Evolutionary conservation across 2,113 vertebrate genomes (phyloP).

Genomic region (Rafetus swinhoei): DNA sequence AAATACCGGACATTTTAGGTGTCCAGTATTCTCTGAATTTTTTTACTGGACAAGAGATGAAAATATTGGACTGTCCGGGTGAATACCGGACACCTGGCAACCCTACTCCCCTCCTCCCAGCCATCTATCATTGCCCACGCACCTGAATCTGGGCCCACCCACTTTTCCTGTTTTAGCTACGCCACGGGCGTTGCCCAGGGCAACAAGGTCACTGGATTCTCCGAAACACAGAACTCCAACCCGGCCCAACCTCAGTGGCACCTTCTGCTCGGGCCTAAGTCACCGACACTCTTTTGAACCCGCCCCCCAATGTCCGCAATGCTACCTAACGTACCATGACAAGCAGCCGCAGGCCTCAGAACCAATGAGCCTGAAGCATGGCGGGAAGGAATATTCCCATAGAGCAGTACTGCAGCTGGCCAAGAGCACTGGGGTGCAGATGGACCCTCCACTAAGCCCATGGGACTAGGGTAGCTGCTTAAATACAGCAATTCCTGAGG

Average conservation of each 20-base stretch:
- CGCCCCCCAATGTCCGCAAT: slow-evolving; percentile 4
- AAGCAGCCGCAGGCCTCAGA: background rate
- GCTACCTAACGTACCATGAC: slow-evolving; percentile 45
- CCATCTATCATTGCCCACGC: too few relatives aligned
- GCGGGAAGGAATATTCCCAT: background rate
- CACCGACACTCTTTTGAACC: slow-evolving; percentile 1
- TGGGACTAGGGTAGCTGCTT: background rate
- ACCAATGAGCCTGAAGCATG: background rate
- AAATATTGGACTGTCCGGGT: too few relatives aligned
- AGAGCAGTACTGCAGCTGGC: slow-evolving; percentile 21
- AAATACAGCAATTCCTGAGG: background rate
- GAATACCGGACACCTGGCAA: too few relatives aligned
- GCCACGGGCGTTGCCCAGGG: background rate
- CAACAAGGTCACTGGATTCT: background rate
- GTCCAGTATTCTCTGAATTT: too few relatives aligned
- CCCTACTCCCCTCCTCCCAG: too few relatives aligned
- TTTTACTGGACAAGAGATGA: too few relatives aligned
- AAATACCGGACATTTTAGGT: too few relatives aligned
- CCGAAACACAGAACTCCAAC: background rate
- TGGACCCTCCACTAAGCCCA: background rate
- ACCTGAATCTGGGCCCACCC: too few relatives aligned
- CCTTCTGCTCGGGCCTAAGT: background rate
- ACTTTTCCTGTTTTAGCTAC: too few relatives aligned
- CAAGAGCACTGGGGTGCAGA: rapidly evolving
- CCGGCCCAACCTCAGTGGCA: background rate